These are phyloP conservation scores for Caenorhabditis sinica DNA, from an alignment of 2,888 invertebrate genomes.

Conservation along the genomic window DNA sequence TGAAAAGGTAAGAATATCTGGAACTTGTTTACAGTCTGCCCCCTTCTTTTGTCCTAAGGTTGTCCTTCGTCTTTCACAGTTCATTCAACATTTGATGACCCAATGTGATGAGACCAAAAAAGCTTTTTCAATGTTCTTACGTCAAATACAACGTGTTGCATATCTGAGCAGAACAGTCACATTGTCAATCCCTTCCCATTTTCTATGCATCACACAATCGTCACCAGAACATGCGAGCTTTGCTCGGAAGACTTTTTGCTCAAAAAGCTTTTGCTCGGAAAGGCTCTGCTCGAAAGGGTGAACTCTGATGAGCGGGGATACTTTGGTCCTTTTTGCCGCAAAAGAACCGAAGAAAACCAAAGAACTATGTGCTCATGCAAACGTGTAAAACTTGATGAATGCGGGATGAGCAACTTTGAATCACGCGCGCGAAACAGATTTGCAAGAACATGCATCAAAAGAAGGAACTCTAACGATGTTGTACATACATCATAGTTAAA, in stretches of 20 bases:
- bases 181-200: slow-evolving; percentile 8
- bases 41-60: not conserved
- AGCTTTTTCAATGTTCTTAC: not conserved
- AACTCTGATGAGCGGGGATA: slow-evolving; percentile 32
- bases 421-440: not conserved
- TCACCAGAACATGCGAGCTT: slow-evolving; percentile 28
- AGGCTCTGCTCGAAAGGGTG: not conserved
- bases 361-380: slow-evolving; percentile 8
- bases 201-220: slow-evolving; percentile 48
- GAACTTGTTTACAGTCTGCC: no score
- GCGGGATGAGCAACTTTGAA: not conserved
- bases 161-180: not conserved
- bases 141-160: slow-evolving; percentile 2
- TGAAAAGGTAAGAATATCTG: slow-evolving; percentile 75
- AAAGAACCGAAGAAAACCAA: not conserved
- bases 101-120: not conserved
- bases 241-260: not conserved
- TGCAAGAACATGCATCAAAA: not conserved
- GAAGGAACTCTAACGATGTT: not conserved
- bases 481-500: not conserved
- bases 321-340: slow-evolving; percentile 1
- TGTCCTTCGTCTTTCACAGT: not conserved
- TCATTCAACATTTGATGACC: not conserved
- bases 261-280: no score
- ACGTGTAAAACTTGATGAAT: not conserved